Conservation (phyloP, 2,113 vertebrate genomes). For the Cranoglanis bouderius region DNA sequence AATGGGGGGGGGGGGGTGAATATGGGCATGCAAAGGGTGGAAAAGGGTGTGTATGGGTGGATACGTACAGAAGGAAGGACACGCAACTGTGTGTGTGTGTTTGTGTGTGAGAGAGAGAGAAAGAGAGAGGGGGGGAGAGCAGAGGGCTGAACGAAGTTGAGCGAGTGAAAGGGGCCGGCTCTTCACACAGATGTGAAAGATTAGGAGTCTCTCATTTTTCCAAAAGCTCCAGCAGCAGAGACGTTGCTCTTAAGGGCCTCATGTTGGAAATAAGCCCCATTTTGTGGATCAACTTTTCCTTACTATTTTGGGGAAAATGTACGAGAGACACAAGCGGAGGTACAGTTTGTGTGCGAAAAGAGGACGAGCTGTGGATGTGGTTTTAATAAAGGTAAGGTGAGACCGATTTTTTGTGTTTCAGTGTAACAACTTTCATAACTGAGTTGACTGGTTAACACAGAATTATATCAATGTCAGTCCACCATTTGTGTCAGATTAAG, state of each 20-base stretch:
- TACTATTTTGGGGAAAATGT: constrained; percentile 79
- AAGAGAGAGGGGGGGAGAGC: constrained; percentile 34
- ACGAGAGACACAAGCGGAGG: constrained; percentile 92
- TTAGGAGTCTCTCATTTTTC: constrained; percentile 64
- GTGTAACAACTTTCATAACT: neutral
- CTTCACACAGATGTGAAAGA: constrained; percentile 72
- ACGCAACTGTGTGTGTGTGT: constrained; percentile 7
- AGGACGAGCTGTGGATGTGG: constrained; percentile 88
- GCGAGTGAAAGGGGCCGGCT: constrained; percentile 66
- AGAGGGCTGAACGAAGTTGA: constrained; percentile 60
- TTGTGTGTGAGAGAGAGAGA: constrained; percentile 25
- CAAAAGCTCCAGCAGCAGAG: constrained; percentile 52
- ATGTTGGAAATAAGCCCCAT: constrained; percentile 67
- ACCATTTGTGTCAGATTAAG: neutral
- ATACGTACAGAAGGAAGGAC: constrained; percentile 13
- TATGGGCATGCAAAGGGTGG: constrained; percentile 24
- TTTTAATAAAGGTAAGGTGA: constrained; percentile 90
- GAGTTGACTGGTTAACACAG: neutral
- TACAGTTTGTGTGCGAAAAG: constrained; percentile 92
- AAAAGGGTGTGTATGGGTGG: constrained; percentile 37
- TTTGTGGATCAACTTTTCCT: constrained; percentile 43
- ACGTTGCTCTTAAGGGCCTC: constrained; percentile 54
- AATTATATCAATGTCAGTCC: neutral
- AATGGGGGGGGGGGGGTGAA: neutral
- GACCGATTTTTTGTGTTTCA: neutral